phyloP scores from a whole-genome alignment of 1,140 invertebrate genomes.

The Caenorhabditis latens region DNA sequence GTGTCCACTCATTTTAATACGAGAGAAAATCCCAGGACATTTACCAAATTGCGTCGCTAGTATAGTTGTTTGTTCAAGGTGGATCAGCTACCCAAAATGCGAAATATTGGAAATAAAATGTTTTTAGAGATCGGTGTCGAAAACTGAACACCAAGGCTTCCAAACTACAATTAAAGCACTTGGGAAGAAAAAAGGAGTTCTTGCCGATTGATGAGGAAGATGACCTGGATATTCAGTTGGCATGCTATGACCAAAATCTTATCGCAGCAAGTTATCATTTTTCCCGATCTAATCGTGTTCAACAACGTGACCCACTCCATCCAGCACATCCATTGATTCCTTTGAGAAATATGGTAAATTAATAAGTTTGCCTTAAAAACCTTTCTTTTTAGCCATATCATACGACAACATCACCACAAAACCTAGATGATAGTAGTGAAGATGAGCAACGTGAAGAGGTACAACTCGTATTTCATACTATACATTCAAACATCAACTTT shows the following conservation, averaged over 20 bases:
- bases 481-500: not conserved
- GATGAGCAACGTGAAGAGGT: slow-evolving; percentile 14
- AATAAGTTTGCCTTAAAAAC: not conserved
- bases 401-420: not conserved
- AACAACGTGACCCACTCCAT: not conserved
- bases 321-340: slow-evolving; percentile 29
- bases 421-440: slow-evolving; percentile 17
- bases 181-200: not conserved
- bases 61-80: slow-evolving; percentile 14
- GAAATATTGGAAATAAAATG: too few relatives aligned
- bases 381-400: not conserved
- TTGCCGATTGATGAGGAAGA: not conserved
- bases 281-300: not conserved
- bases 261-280: slow-evolving; percentile 6
- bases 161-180: slow-evolving; percentile 18
- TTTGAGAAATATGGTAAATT: not conserved
- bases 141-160: slow-evolving; percentile 3
- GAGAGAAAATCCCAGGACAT: not conserved
- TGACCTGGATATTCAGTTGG: not conserved
- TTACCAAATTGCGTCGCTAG: not conserved
- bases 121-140: slow-evolving; percentile 24
- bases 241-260: not conserved
- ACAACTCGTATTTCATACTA: not conserved
- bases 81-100: too few relatives aligned
- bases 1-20: not conserved